Base-by-base conservation (phyloP, 2,888 invertebrate species). In the Campopleginae sp. region DNA sequence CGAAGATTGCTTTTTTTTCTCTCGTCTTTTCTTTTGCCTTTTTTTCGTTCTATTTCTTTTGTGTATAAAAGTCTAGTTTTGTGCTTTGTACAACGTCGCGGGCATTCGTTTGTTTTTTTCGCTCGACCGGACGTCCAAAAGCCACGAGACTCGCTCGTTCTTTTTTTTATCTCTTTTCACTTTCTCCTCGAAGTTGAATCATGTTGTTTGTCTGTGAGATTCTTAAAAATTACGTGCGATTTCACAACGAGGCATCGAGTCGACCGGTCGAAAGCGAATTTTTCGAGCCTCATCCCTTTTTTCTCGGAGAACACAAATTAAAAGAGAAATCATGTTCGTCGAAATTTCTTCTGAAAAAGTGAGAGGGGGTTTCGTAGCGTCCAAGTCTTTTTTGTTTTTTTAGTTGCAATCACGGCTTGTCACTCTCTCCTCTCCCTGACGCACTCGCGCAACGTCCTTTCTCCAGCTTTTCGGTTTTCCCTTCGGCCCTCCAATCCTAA, bases 141-240 rank as follows among this genome's bases (percentile, higher is more conserved):
- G 27, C 31, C 10, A 63, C 31, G 74, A 31, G 46, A 17, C 66
- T 33, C 63, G 38, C 65, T 48, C 51, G 65, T 14, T 48, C 8
- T 38, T n/a, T 63, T 23, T 65, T 19, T 51, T 23, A 5, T 72
- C 65, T 76, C 63, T 2, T 65, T 65, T 78, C 74, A 42, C 66
- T 80, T 58, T 80, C 74, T 66, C 66, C 66, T 80, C 54, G 51
- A 63, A 51, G n/a, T 58, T 42, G 31, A 23, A 23, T 54, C 23
- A n/a, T 27, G 71, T 84, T 66, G 27, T 17, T 77, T 72, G 31
- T 46, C 58, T 84, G 33, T 75, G 44, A 58, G 19, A 78, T 51
- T 84, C 72, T 51, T 33, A 1, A 65, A 68, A 68, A 72, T 84
- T 65, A 76, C 79, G 38, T 82, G 84, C 80, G 84, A 87, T 86